Evolutionary conservation across 2,113 vertebrate genomes (phyloP).

Genomic region (Petroica traversi): DNA sequence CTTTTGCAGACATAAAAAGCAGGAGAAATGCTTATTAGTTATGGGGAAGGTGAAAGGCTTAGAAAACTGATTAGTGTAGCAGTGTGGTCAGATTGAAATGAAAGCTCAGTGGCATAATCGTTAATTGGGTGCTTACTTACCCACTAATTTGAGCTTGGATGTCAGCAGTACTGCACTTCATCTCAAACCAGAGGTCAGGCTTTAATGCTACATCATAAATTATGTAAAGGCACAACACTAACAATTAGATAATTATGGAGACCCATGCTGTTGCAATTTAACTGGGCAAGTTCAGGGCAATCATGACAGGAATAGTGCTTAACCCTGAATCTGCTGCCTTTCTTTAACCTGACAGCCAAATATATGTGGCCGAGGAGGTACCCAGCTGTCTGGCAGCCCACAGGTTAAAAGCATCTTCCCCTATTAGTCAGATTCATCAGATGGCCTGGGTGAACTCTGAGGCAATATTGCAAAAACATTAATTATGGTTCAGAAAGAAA

Average conservation of each 20-base stretch:
- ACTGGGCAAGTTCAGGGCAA: constrained; percentile 77
- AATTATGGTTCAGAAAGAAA: constrained; percentile 57
- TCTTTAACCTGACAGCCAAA: constrained; percentile 31
- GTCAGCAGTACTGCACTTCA: constrained; percentile 74
- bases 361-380: background rate
- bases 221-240: constrained; percentile 77
- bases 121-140: constrained; percentile 82
- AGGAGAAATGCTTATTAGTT: constrained; percentile 75
- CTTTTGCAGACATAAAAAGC: constrained; percentile 70
- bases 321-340: constrained; percentile 69
- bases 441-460: constrained; percentile 18
- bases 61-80: constrained; percentile 79
- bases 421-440: constrained; percentile 51
- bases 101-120: constrained; percentile 73
- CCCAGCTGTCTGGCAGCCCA: constrained; percentile 26
- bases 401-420: constrained; percentile 63
- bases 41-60: constrained; percentile 75
- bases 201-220: constrained; percentile 81
- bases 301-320: constrained; percentile 70
- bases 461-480: constrained; percentile 62
- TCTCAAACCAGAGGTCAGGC: constrained; percentile 78
- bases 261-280: constrained; percentile 79
- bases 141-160: constrained; percentile 80
- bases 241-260: constrained; percentile 82
- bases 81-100: constrained; percentile 78